Percentiles rank a stretch among this genome's conserved stretches.
These are phyloP conservation scores for Carassius gibelio DNA, from an alignment of 2,113 vertebrate genomes.

Conservation along the genomic window DNA sequence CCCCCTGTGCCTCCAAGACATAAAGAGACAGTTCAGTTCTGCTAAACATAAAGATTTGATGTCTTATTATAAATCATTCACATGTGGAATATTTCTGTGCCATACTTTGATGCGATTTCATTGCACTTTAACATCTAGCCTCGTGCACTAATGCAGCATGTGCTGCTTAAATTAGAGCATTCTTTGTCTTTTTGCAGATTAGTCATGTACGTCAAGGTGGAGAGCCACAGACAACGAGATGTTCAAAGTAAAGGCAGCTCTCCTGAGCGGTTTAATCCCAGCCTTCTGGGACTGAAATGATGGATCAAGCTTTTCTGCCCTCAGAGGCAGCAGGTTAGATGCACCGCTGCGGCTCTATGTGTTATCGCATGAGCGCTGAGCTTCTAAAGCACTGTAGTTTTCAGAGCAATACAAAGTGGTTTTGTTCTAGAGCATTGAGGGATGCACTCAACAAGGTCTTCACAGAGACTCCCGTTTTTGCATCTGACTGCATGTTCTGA, in stretches of 20 bases:
- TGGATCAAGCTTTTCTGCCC: constrained; percentile 8
- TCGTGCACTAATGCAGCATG: constrained; percentile 26
- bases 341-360: background rate
- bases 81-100: background rate
- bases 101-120: constrained; percentile 18
- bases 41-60: constrained; percentile 32
- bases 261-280: constrained; percentile 31
- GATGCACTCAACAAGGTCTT: background rate
- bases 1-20: constrained; percentile 9
- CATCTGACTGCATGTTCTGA: background rate
- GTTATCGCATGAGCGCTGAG: background rate
- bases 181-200: constrained; percentile 33
- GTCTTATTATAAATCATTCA: constrained; percentile 17
- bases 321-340: background rate
- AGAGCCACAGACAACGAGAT: constrained; percentile 13
- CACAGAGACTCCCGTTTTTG: background rate
- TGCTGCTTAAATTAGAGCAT: background rate
- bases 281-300: constrained; percentile 36
- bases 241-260: constrained; percentile 11
- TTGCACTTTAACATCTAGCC: constrained; percentile 10
- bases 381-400: background rate
- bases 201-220: constrained; percentile 31
- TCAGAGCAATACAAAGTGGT: constrained; percentile 4
- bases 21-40: background rate
- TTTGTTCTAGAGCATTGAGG: constrained; percentile 16